phyloP scores from a whole-genome alignment of 2,888 invertebrate genomes.

The Mesodorylaimus sp. region DNA sequence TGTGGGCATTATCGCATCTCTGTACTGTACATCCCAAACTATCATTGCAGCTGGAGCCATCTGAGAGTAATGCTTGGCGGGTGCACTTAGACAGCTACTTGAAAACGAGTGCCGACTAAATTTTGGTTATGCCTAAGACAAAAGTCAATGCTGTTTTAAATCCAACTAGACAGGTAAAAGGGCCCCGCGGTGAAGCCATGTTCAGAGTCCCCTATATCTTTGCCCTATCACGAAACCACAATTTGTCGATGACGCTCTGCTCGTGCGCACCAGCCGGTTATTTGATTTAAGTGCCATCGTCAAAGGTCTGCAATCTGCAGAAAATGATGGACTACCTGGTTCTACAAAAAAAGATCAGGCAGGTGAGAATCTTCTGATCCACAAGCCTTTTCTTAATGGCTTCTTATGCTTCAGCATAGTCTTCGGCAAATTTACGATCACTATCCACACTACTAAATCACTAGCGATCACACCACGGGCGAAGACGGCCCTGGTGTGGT shows the following conservation, averaged over 20 bases:
- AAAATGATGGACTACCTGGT: not conserved
- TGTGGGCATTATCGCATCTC: no score
- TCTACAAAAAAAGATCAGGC: not conserved
- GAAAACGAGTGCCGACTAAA: not conserved
- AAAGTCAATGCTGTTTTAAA: not conserved
- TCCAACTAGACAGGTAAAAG: not conserved
- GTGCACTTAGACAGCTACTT: not conserved
- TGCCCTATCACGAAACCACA: not conserved
- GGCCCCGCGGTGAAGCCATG: not conserved
- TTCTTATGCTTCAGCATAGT: no score
- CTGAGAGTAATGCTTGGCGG: no score
- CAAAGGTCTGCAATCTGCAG: not conserved
- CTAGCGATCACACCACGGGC: no score
- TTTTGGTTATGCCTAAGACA: not conserved
- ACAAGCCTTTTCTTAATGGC: no score
- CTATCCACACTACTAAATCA: no score
- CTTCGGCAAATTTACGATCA: no score
- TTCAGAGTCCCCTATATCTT: not conserved
- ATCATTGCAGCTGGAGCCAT: no score
- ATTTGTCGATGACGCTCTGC: not conserved
- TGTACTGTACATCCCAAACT: no score
- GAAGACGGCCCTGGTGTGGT: no score
- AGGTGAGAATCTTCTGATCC: no score
- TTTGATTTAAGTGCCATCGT: not conserved
- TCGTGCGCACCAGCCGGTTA: not conserved